Evolutionary conservation across 2,888 invertebrate species (phyloP), one percentile per base, ranked within the genome.

Genomic region (Drosophila greeni): DNA sequence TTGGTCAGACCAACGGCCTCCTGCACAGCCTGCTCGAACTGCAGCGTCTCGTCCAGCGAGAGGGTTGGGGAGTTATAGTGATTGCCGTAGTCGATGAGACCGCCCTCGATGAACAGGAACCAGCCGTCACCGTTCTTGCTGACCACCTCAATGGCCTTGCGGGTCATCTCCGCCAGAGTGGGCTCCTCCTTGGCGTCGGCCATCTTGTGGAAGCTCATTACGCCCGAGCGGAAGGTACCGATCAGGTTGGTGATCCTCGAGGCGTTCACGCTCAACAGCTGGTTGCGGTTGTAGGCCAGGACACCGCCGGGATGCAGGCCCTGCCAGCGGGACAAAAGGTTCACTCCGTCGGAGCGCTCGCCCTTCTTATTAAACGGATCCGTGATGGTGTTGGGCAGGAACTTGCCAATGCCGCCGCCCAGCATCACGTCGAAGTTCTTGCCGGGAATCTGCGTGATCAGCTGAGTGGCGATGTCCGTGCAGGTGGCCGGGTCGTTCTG

Each of bases 31-130:
- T 92, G 91, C 24, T 93, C 92, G 57, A 96, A 91, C 79, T 95
- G 94, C 0, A 93, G 90, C 0, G 95, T 94, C 86, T 97, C 97
- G 70, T 94, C 93, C 1, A 97, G 88, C 0, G 96, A 93, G 58
- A 91, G 91, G 34, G 91, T 91, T 0, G 94, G 93, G 72, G 88
- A 88, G 0, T 90, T 92, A 1, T 89, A 91, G 82, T 97, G 93
- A 51, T 92, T 92, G 74, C 90, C 91, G 62, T 86, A 84, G 65
- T 88, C 88, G 20, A 88, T 83, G 9, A 77, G 74, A 0, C 93
- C 92, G 62, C 91, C 91, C 89, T 92, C 92, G 16, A 95, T 92
- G 78, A 95, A 92, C 5, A 95, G 87, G 79, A 94, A 93, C 85
- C 91, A 95, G 31, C 95, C 95, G 0, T 92, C 88, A 0, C 86